Evolutionary conservation across 1,140 invertebrate genomes (phyloP), one percentile per base, ranked within the genome.

Genomic region (Hylaeus anthracinus): DNA sequence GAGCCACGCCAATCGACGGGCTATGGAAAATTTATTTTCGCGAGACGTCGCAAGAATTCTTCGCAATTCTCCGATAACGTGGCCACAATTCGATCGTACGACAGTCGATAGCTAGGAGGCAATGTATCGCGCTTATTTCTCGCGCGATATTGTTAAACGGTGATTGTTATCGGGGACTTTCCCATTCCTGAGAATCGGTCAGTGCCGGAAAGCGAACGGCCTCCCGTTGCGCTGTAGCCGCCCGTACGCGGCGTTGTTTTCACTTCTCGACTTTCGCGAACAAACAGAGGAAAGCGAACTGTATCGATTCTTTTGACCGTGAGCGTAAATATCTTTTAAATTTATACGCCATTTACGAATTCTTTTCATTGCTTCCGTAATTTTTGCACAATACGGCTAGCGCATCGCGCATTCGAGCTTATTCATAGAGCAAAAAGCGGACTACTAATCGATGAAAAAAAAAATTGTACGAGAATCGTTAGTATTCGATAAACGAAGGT

Each of bases 391-490:
- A 78, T 65, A 61, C 77, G 41, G 26, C 12, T 39, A 39, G 45
- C 69, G 77, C 37, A 48, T 26, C 60, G 61, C 53, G 53, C 64
- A 63, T n/a, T 65, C 70, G 64, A 26, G 70, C 53, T 72, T 70
- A 85, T 82, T 67, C 79, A 14, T 61, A 51, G 66, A 63, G 60
- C 39, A 78, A 84, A 86, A 86, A 86, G 69, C 51, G 63, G 71
- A 66, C 79, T 55, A 71, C 72, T 85, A 77, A 82, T 73, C 76
- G 83, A 82, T 66, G 75, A 85, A 85, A 86, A 86, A 86, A 86
- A 79, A 69, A 79, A 82, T 71, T 82, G 84, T 82, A 26, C 26
- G 26, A 26, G 26, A 26, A 26, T 26, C 26, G 26, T 26, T 26
- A 26, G 26, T 26, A 26, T 26, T 48, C 37, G n/a, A 5, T 6